Base-by-base conservation (phyloP, 1,140 invertebrate species). In the Cherax quadricarinatus region DNA sequence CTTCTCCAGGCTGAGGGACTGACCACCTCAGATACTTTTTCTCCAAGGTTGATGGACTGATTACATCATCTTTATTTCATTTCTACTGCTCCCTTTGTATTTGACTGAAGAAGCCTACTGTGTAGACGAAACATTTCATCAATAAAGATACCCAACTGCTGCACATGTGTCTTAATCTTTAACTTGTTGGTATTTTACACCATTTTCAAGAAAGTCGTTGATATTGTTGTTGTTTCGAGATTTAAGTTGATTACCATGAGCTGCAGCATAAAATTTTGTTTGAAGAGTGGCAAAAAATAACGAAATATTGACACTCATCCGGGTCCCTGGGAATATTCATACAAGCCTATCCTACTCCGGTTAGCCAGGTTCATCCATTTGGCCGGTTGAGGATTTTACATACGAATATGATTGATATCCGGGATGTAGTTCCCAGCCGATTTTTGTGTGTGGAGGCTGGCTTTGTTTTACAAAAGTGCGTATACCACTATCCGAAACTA, bases 341-440 rank as follows among this genome's bases (percentile, higher is more conserved):
- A n/a, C n/a, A 75, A 75, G 24, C n/a, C 70, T 75, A 75, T 75
- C 70, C 24, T 9, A n/a, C 18, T 75, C 70, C 70, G n/a, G 70
- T 75, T 75, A 75, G 21, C 70, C 70, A 75, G 70, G 24, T 75
- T 75, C 24, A 30, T 75, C 70, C 70, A 30, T 75, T 75, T 75
- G 70, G n/a, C 70, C 70, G 70, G 14, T 75, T 30, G 7, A 24
- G 70, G 70, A 75, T 75, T 75, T 75, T 75, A 75, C 70, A 75
- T 75, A 75, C 70, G n/a, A 21, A 30, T 75, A 75, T 75, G 70
- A 75, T 75, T 75, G 70, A n/a, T 24, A 75, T 75, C 70, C 70
- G 21, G 70, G 70, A 75, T 75, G 70, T 24, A 75, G 70, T 75
- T 75, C 24, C 7, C 70, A 30, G 70, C 70, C 70, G 18, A 75